Conservation (phyloP, 2,797 vertebrate species). For the Trachurus trachurus region DNA sequence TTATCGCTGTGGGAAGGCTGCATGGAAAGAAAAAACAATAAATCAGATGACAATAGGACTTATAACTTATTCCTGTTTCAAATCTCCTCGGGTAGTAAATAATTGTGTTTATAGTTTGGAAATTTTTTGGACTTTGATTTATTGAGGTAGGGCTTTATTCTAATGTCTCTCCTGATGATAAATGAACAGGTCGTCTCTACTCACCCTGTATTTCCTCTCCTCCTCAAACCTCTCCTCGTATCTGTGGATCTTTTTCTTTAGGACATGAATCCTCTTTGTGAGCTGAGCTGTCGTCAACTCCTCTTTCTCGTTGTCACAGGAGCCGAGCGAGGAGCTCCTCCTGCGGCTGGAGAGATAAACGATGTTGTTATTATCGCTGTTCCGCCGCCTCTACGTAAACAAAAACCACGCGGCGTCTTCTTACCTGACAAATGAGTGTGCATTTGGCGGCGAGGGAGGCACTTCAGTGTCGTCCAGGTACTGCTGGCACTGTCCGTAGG, state of each 20-base stretch:
- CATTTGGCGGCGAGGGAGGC: conserved; percentile 96
- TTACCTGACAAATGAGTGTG: conserved; percentile 96
- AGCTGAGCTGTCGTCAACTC: conserved; percentile 94
- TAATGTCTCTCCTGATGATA: neutral
- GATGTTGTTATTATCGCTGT: neutral
- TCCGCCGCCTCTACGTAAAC: neutral
- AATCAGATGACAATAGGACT: neutral
- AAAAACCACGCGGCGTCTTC: neutral
- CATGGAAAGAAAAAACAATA: neutral
- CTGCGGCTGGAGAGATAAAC: conserved; percentile 84
- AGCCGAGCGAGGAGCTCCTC: conserved; percentile 95
- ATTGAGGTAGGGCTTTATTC: neutral
- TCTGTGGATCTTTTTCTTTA: conserved; percentile 97
- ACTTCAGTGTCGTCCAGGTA: conserved; percentile 98
- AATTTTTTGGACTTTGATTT: neutral
- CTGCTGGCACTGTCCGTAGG: conserved; percentile 93
- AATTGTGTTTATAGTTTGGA: neutral
- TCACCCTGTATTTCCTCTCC: conserved; percentile 95
- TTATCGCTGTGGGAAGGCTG: conserved; percentile 98
- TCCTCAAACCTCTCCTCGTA: conserved; percentile 97
- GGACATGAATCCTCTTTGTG: conserved; percentile 93
- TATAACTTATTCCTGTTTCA: neutral
- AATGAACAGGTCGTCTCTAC: conserved; percentile 26
- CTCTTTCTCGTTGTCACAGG: conserved; percentile 91
- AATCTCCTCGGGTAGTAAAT: neutral